These are phyloP conservation scores for Scaptomyza hsui DNA, from an alignment of 1,140 invertebrate genomes.

Conservation along the genomic window DNA sequence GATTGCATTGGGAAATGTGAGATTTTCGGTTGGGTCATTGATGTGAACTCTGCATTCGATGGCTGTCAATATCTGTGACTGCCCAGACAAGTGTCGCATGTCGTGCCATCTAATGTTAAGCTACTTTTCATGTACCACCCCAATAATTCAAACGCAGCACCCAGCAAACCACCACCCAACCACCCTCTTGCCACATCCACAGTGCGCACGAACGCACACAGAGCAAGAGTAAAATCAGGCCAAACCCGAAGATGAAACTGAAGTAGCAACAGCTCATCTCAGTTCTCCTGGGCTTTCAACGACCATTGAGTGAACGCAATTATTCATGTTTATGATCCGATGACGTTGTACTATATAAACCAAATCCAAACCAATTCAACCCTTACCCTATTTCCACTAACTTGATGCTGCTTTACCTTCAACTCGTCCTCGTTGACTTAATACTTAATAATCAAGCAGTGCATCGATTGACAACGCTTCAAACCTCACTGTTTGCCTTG, in stretches of 20 bases:
- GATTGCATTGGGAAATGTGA: conserved; percentile 8
- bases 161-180: background rate
- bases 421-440: conserved; percentile 8
- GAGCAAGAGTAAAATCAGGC: conserved; percentile 15
- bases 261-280: conserved; percentile 14
- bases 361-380: conserved; percentile 6
- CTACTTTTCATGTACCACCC: conserved; percentile 74
- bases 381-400: too few species aligned
- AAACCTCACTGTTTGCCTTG: conserved; percentile 13
- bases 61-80: conserved; percentile 58
- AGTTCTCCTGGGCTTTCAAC: conserved; percentile 73
- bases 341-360: conserved; percentile 52
- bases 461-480: conserved; percentile 23
- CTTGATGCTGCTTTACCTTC: background rate
- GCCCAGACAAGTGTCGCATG: conserved; percentile 73
- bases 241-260: background rate
- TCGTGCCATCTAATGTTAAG: conserved; percentile 74
- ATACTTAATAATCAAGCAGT: conserved; percentile 36
- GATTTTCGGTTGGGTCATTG: conserved; percentile 18
- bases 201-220: conserved; percentile 59
- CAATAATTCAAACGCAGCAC: background rate
- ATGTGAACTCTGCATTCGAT: conserved; percentile 41
- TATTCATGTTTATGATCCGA: conserved; percentile 79
- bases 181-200: conserved; percentile 14
- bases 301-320: conserved; percentile 70